These are phyloP conservation scores for Caenorhabditis remanei DNA, from an alignment of 1,140 invertebrate genomes.

Conservation along the genomic window DNA sequence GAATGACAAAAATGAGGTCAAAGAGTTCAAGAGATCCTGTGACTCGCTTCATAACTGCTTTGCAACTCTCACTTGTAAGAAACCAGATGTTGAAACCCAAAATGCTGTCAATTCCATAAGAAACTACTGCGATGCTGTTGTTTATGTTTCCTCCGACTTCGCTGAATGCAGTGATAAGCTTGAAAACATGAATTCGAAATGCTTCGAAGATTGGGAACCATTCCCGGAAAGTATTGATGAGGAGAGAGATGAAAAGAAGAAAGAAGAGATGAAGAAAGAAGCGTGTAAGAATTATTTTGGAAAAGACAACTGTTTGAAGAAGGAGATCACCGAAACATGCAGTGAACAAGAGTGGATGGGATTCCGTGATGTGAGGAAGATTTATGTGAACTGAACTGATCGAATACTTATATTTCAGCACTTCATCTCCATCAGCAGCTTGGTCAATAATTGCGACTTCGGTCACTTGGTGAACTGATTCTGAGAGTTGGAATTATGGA, in stretches of 20 bases:
- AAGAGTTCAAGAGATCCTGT: background rate
- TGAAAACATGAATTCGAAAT: background rate
- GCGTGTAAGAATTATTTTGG: conserved; percentile 19
- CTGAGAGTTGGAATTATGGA: no score
- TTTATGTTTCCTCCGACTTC: background rate
- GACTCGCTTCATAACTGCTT: background rate
- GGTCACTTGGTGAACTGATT: no score
- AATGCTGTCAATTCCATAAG: background rate
- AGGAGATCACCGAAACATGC: background rate
- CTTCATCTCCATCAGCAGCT: conserved; percentile 25
- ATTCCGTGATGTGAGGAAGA: conserved; percentile 18
- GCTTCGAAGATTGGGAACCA: background rate
- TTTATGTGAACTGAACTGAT: background rate
- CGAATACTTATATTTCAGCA: background rate
- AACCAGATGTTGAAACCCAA: background rate
- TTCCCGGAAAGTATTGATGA: background rate
- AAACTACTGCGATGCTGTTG: conserved; percentile 20
- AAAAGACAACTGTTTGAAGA: conserved; percentile 1
- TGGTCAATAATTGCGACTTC: background rate
- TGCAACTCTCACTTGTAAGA: background rate
- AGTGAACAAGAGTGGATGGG: background rate
- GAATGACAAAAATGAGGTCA: background rate
- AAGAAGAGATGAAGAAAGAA: background rate
- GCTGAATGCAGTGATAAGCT: background rate
- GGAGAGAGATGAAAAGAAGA: background rate